Conservation (phyloP, 2,113 vertebrate species). For the Pimephales promelas region DNA sequence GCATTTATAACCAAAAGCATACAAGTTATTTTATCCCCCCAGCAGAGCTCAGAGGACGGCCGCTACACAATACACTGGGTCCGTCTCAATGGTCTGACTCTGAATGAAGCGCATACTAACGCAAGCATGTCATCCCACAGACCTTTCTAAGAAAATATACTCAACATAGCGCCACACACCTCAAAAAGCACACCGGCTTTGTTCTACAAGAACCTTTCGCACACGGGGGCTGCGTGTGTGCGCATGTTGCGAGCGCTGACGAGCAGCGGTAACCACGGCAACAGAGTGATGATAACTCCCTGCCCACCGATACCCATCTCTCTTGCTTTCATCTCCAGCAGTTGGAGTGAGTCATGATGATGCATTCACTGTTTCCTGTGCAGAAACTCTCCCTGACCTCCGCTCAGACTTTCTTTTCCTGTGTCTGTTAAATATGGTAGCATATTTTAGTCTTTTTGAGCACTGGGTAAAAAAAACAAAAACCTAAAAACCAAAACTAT, state of each 20-base stretch:
- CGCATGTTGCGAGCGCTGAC: conserved; percentile 58
- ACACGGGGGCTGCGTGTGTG: background rate
- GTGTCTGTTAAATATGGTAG: conserved; percentile 15
- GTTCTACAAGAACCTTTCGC: conserved; percentile 40
- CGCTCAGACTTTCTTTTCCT: conserved; percentile 21
- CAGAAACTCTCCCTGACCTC: conserved; percentile 49
- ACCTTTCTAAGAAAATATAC: conserved; percentile 43
- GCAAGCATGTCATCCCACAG: conserved; percentile 12
- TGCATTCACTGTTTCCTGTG: conserved; percentile 59
- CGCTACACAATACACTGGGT: background rate
- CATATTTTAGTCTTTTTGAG: conserved; percentile 8
- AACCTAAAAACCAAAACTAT: background rate
- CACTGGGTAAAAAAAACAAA: background rate
- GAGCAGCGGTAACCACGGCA: conserved; percentile 74
- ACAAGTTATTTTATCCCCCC: background rate
- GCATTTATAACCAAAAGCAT: background rate
- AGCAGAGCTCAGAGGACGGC: background rate
- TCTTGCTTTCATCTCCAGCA: conserved; percentile 45
- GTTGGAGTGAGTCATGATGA: conserved; percentile 55
- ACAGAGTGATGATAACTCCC: conserved; percentile 68
- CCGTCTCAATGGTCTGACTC: conserved; percentile 1
- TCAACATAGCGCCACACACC: conserved; percentile 25
- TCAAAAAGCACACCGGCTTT: conserved; percentile 43
- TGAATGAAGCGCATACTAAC: background rate
- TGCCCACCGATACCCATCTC: conserved; percentile 67